Percentiles rank a stretch among this genome's conserved stretches.
Evolutionary conservation across 2,888 invertebrate genomes (phyloP).

Genomic region (Elmis aenea): DNA sequence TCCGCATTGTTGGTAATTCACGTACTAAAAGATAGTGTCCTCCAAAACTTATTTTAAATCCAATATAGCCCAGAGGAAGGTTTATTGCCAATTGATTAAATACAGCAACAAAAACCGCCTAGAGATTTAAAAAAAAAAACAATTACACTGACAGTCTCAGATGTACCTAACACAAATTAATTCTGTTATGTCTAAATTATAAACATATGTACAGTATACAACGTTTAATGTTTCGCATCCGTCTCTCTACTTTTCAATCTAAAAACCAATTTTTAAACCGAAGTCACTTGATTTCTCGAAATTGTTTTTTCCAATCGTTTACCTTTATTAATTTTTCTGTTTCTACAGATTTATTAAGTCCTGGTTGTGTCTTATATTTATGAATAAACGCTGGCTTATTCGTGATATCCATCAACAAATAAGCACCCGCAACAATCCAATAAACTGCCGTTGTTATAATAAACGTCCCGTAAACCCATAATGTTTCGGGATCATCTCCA

Average conservation of each 20-base stretch:
- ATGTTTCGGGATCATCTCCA: conserved; percentile 61
- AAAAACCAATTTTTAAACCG: no score
- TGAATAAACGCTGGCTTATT: conserved; percentile 67
- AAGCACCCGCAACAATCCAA: conserved; percentile 70
- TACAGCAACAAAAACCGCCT: conserved; percentile 64
- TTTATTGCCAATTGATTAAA: conserved; percentile 71
- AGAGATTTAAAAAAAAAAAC: no score
- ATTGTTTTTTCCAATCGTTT: no score
- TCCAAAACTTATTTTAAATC: conserved; percentile 60
- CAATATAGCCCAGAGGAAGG: conserved; percentile 57
- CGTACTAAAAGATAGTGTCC: conserved; percentile 62
- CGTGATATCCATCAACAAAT: conserved; percentile 68
- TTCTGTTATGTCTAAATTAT: no score
- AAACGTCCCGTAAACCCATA: conserved; percentile 62
- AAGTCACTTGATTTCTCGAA: no score
- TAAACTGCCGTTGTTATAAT: conserved; percentile 62
- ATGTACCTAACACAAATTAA: no score
- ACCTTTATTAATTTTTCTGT: conserved; percentile 55
- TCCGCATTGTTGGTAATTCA: conserved; percentile 71
- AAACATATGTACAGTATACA: no score
- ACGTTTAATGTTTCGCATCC: no score
- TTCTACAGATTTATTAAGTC: conserved; percentile 73
- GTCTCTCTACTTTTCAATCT: no score
- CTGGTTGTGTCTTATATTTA: conserved; percentile 77
- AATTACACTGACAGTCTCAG: no score